Evolutionary conservation across 30 jellyfish, hydroid and myxozoan species (phyloP), one percentile per base, ranked within the genome.

Genomic region (Mastigias papua): DNA sequence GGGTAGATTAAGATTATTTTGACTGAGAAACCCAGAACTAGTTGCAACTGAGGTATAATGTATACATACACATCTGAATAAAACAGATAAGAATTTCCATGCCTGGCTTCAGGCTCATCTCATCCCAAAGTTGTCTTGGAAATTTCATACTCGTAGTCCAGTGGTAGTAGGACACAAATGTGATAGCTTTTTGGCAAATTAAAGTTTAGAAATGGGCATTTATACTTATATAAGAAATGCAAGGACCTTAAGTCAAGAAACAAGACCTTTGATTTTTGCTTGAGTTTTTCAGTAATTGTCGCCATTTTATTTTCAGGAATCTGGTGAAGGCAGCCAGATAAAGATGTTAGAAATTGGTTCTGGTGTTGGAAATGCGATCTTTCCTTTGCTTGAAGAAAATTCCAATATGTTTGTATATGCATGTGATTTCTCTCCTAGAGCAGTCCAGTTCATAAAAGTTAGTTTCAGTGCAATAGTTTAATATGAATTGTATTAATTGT

Each of bases 391-490:
- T 5, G 98, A 92, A 89, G 98, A 96, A 61, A 86, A 82, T 72
- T 35, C 81, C 60, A 46, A 78, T 48, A 48, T 86, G 66, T 88
- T 89, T 34, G 54, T 84, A 20, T 88, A 75, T 85, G 97, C 97
- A 26, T 96, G 99, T 88, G 99, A 96, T 89, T 96, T 96, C 71
- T 96, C 99, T 46, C 97, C 97, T 61, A 92, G 98, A 73, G 98
- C 99, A 33, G 61, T 96, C 16, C 91, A 92, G 65, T 82, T 87
- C 79, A 85, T 96, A 29, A 93, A 96, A 86, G 99, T 92, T 58
- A 76, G 89, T 27, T 8, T 58, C 21, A 58, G 60, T 46, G 8
- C 16, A 6, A 46, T n/a, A n/a, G n/a, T n/a, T n/a, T n/a, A n/a
- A n/a, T n/a, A n/a, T n/a, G n/a, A n/a, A n/a, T n/a, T n/a, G n/a